phyloP scores from a whole-genome alignment of 2,113 vertebrate genomes.

The Thamnophis sirtalis region DNA sequence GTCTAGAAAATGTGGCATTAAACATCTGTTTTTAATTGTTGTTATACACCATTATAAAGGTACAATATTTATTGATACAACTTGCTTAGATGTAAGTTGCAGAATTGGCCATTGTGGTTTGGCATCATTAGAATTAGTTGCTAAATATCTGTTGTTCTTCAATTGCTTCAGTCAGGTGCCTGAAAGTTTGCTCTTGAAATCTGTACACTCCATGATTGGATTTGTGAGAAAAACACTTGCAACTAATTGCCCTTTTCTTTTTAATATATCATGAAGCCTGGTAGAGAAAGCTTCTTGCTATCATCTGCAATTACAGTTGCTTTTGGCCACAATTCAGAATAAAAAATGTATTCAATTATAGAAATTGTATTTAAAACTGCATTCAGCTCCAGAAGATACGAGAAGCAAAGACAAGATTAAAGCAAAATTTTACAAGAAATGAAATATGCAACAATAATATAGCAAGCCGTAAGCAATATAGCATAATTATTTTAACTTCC shows the following conservation, averaged over 20 bases:
- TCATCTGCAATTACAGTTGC: constrained; percentile 46
- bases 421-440: constrained; percentile 31
- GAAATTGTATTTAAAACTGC: constrained; percentile 42
- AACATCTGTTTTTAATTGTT: neutral
- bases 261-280: constrained; percentile 49
- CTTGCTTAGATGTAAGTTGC: neutral
- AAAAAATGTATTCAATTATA: constrained; percentile 45
- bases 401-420: constrained; percentile 17
- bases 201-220: constrained; percentile 26
- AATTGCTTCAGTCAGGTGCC: constrained; percentile 24
- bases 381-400: constrained; percentile 39
- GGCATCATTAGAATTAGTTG: constrained; percentile 33
- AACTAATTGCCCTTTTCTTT: constrained; percentile 34
- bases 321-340: constrained; percentile 44
- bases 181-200: constrained; percentile 29
- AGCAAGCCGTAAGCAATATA: constrained; percentile 6
- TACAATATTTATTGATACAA: neutral
- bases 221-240: constrained; percentile 39
- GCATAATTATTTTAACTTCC: constrained; percentile 31
- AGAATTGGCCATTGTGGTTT: neutral
- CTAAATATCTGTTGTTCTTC: constrained; percentile 24
- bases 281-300: constrained; percentile 57
- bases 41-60: neutral
- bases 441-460: constrained; percentile 26
- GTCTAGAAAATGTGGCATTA: neutral